Percentiles rank a stretch among this genome's conserved stretches.
These are phyloP conservation scores for Nothobranchius furzeri DNA, from an alignment of 2,113 vertebrate genomes.

Conservation along the genomic window DNA sequence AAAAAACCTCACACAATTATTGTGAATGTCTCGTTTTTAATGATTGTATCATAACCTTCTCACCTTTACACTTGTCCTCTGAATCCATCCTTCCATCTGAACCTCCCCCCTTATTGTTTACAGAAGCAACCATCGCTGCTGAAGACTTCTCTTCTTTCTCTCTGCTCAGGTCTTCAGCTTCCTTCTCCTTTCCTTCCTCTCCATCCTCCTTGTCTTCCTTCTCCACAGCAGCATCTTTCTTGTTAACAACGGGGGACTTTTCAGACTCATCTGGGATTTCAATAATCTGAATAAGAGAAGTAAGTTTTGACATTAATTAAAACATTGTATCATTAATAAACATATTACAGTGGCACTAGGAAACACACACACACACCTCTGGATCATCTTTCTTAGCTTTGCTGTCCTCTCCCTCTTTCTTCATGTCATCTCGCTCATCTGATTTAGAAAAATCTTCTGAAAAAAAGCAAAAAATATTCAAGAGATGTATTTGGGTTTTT, in stretches of 20 bases:
- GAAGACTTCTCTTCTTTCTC: slow-evolving; percentile 54
- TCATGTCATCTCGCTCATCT: slow-evolving; percentile 71
- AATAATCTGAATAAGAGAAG: slow-evolving; percentile 69
- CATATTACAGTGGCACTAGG: background rate
- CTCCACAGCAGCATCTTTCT: slow-evolving; percentile 66
- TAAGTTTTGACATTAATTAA: background rate
- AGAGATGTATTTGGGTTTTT: background rate
- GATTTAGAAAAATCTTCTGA: slow-evolving; percentile 71
- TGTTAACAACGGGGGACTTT: slow-evolving; percentile 77
- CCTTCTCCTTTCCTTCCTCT: slow-evolving; percentile 77
- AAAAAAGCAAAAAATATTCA: slow-evolving; percentile 3
- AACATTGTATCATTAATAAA: background rate
- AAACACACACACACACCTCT: slow-evolving; percentile 40
- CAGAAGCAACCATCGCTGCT: slow-evolving; percentile 16
- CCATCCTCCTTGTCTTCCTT: slow-evolving; percentile 81
- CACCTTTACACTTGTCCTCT: slow-evolving; percentile 85
- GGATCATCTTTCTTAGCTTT: slow-evolving; percentile 67
- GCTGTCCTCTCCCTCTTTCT: slow-evolving; percentile 64
- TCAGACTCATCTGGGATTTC: slow-evolving; percentile 82
- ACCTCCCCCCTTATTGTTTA: slow-evolving; percentile 67
- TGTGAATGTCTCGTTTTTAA: too few relatives aligned
- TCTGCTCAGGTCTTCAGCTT: slow-evolving; percentile 45
- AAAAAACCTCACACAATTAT: too few relatives aligned
- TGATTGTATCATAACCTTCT: slow-evolving; percentile 1
- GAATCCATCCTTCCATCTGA: slow-evolving; percentile 78